Conservation (phyloP, 2,113 vertebrate species). For the Planiliza haematocheilus region DNA sequence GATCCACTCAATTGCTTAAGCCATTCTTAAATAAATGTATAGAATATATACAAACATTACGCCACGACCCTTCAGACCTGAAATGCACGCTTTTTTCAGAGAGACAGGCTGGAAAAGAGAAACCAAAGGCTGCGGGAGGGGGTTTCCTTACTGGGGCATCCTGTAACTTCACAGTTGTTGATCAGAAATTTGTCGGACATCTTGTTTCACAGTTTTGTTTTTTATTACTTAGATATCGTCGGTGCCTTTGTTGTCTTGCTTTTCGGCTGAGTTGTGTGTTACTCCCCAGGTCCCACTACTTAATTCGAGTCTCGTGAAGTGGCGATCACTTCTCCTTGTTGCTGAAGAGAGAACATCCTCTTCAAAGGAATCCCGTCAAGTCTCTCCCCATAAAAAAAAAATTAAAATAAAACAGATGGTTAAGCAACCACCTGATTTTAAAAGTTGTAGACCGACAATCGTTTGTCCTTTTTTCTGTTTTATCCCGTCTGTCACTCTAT, state of each 20-base stretch:
- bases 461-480: constrained; percentile 1
- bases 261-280: constrained; percentile 7
- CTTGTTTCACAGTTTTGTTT: constrained; percentile 19
- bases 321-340: constrained; percentile 22
- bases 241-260: constrained; percentile 33
- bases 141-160: background rate
- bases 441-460: constrained; percentile 12
- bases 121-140: constrained; percentile 14
- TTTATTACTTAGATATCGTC: constrained; percentile 29
- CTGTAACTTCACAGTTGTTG: constrained; percentile 30
- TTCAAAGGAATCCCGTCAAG: background rate
- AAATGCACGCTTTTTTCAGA: constrained; percentile 27
- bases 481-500: constrained; percentile 48
- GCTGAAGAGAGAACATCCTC: constrained; percentile 31
- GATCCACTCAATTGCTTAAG: constrained; percentile 59
- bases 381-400: background rate
- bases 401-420: background rate
- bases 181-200: constrained; percentile 16
- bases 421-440: background rate
- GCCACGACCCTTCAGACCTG: constrained; percentile 50
- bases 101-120: constrained; percentile 33
- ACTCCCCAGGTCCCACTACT: constrained; percentile 4
- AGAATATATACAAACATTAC: constrained; percentile 80
- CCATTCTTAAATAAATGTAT: constrained; percentile 77
- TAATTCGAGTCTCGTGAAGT: constrained; percentile 10